Evolutionary conservation across 1,140 invertebrate genomes (phyloP).

Genomic region (Pseudomyrmex gracilis): DNA sequence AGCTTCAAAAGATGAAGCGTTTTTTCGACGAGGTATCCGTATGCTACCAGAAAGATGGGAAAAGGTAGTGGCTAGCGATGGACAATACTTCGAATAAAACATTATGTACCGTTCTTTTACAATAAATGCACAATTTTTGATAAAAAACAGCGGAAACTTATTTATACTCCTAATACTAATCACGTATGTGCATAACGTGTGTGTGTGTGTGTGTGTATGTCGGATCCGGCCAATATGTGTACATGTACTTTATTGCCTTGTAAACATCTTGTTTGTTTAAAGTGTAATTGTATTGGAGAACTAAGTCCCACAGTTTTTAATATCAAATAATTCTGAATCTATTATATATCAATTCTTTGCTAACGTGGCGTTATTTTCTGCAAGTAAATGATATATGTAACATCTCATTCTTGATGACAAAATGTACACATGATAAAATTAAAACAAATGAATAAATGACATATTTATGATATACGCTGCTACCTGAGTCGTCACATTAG

Average conservation of each 20-base stretch:
- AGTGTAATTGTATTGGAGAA: conserved; percentile 96
- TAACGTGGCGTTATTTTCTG: conserved; percentile 91
- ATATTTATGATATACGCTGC: too few relatives aligned
- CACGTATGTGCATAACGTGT: conserved; percentile 92
- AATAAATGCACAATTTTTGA: too few relatives aligned
- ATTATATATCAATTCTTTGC: conserved; percentile 89
- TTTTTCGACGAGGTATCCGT: too few relatives aligned
- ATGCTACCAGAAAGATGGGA: too few relatives aligned
- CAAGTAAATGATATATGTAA: conserved; percentile 74
- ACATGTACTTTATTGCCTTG: conserved; percentile 97
- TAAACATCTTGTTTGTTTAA: conserved; percentile 95
- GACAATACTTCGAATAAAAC: too few relatives aligned
- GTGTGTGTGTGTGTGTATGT: too few relatives aligned
- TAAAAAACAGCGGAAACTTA: too few relatives aligned
- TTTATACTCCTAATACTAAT: too few relatives aligned
- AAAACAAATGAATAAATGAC: conserved; percentile 75
- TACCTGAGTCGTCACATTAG: too few relatives aligned
- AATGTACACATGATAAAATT: background rate
- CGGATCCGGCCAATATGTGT: conserved; percentile 97
- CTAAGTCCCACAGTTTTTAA: conserved; percentile 93
- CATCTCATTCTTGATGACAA: background rate
- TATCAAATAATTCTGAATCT: conserved; percentile 91
- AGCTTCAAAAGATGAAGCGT: too few relatives aligned
- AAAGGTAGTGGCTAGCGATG: too few relatives aligned
- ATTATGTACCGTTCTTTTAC: too few relatives aligned